Base-by-base conservation (phyloP, 2,888 invertebrate genomes). In the Phortica magna region DNA sequence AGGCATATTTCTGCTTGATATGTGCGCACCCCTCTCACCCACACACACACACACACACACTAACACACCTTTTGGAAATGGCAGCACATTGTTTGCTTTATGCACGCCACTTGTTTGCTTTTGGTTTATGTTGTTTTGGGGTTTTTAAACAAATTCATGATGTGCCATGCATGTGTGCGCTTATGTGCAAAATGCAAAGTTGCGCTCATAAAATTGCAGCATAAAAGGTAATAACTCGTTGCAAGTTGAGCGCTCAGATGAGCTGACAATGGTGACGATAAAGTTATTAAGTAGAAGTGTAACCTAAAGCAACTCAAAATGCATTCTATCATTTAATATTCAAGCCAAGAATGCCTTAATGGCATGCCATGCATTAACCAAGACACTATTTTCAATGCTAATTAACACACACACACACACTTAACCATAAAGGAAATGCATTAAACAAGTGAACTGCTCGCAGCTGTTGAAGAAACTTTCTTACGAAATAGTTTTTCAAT, bases 21-120 rank as follows among this genome's bases (percentile, higher is more conserved):
- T 19, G 5, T 19, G 10, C 48, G 14, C 48, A 31, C 1, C 31
- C 31, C 31, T 31, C 31, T 31, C 31, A 31, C 1, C 31, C 55
- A 12, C 55, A 55, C 12, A 55, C n/a, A n/a, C 57, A 59, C 59
- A 59, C 0, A 14, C 10, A 14, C 59, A 59, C 59, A 59, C n/a
- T 17, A 59, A 14, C 14, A 53, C 10, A 17, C 22, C 61, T 61
- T 19, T 12, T 61, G 79, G 55, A 71, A 55, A 71, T 82, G 79
- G 77, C 59, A 82, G 79, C 79, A 87, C 85, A 88, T 85, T 85
- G 88, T 88, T 85, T 88, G 85, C 82, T 85, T 88, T 87, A 85
- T 85, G 84, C 82, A 77, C 75, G 39, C 53, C 74, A 55, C 67
- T 74, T 88, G 87, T 85, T 87, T 85, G 85, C 82, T 82, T 82